Conservation (phyloP, 2,797 vertebrate species). For the Chelonia mydas region DNA sequence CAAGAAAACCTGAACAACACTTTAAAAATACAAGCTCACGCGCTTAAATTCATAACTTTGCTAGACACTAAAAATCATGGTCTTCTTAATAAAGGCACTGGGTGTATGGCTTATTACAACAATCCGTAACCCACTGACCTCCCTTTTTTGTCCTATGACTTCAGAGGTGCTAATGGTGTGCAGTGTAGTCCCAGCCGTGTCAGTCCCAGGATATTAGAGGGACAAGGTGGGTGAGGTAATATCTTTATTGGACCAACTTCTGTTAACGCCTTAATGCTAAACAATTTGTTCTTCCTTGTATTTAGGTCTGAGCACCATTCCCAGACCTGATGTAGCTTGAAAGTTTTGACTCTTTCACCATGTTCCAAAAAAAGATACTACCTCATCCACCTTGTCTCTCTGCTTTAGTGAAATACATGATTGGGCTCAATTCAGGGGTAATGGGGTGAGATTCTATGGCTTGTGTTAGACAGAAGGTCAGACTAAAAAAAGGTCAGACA, state of each 20-base stretch:
- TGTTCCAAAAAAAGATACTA: not conserved
- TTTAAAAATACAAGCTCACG: not conserved
- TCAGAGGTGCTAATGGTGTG: not conserved
- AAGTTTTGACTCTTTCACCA: not conserved
- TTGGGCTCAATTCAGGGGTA: not conserved
- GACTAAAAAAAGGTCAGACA: no score
- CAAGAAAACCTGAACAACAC: not conserved
- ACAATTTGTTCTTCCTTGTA: not conserved
- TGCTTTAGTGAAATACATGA: not conserved
- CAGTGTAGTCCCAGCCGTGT: not conserved
- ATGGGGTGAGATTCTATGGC: not conserved
- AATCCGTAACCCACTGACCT: not conserved
- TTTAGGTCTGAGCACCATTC: not conserved
- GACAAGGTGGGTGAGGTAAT: not conserved
- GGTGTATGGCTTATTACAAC: not conserved
- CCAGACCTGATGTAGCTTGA: not conserved
- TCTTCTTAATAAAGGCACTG: not conserved
- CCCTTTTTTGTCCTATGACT: not conserved
- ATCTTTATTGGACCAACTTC: not conserved
- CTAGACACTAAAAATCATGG: not conserved
- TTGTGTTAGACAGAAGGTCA: not conserved
- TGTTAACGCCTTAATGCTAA: not conserved
- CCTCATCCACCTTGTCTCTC: not conserved
- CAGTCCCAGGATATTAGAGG: not conserved
- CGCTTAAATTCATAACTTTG: not conserved